Conservation (phyloP, 2,797 vertebrate genomes). For the Holocentrus rufus region DNA sequence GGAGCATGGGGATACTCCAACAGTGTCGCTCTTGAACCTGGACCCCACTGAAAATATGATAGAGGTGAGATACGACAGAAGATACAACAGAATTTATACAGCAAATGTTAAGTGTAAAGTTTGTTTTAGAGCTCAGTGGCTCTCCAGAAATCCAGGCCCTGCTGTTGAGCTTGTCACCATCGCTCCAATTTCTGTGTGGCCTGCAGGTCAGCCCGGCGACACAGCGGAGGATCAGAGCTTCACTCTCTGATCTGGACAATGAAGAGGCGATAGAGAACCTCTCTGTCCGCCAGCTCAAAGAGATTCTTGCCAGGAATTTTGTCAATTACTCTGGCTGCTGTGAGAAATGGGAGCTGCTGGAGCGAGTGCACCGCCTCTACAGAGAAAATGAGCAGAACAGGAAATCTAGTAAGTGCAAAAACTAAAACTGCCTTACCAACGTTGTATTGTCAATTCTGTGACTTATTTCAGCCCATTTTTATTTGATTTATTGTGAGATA, state of each 20-base stretch:
- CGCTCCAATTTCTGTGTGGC: not conserved
- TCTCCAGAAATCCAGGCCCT: not conserved
- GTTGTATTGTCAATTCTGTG: not conserved
- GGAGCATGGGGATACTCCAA: slow-evolving; percentile 78
- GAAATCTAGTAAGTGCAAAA: slow-evolving; percentile 84
- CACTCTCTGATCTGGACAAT: slow-evolving; percentile 92
- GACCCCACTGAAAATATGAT: slow-evolving; percentile 74
- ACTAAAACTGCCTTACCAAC: not conserved
- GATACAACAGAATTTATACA: no score
- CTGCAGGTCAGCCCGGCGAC: slow-evolving; percentile 87
- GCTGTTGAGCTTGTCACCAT: not conserved
- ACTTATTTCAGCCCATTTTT: not conserved
- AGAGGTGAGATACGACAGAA: slow-evolving; percentile 73
- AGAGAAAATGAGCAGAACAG: slow-evolving; percentile 93
- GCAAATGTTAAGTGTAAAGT: no score
- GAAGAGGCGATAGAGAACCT: slow-evolving; percentile 92
- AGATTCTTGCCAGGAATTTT: slow-evolving; percentile 96
- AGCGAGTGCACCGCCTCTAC: slow-evolving; percentile 95
- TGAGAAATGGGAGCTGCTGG: slow-evolving; percentile 98
- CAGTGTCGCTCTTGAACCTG: slow-evolving; percentile 81
- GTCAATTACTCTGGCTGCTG: slow-evolving; percentile 99
- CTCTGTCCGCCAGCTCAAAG: slow-evolving; percentile 95
- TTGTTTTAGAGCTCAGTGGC: not conserved
- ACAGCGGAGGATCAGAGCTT: slow-evolving; percentile 89
- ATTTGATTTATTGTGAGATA: not conserved